Evolutionary conservation across 2,797 vertebrate genomes (phyloP), one percentile per base, ranked within the genome.

Genomic region (Sebastes vulpes): DNA sequence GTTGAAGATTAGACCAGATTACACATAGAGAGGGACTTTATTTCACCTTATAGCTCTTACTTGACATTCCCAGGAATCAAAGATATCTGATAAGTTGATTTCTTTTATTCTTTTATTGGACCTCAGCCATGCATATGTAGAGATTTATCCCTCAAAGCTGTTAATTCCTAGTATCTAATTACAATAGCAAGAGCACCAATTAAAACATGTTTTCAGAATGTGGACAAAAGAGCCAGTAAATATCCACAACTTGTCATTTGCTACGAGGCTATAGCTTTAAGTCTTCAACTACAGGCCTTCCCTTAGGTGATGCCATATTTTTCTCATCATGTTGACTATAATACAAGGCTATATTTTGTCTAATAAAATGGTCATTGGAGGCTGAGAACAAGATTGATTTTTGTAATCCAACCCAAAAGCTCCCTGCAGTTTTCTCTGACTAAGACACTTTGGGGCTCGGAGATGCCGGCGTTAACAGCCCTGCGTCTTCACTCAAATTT

Each of bases 1-100:
- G 72, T 83, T 87, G 77, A 77, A 86, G 67, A 78, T 73, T 75
- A 72, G 82, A 89, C 67, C n/a, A 52, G 54, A 86, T 85, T 77
- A 79, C 72, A 77, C 58, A 77, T 23, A 83, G 69, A 58, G 77
- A 75, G 59, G 60, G 63, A 74, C 72, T 78, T 53, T 18, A 38
- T 78, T 79, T 66, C 87, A 88, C 65, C 54, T 87, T 42, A 42
- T 50, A 52, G 12, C 68, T 70, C 56, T 56, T 52, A 70, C 48
- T 42, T 65, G 35, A 79, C 35, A 61, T 84, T 90, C 67, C 72
- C 75, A 80, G 63, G 75, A 77, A 75, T 83, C 50, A 57, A 57
- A 66, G 28, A 59, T 84, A 89, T 75, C 79, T 28, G 21, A 79
- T 73, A 50, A 60, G 31, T 66, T 77, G 65, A 71, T 81, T 86